Base-by-base conservation (phyloP, 1,140 invertebrate genomes). In the Adoxophyes honmai region DNA sequence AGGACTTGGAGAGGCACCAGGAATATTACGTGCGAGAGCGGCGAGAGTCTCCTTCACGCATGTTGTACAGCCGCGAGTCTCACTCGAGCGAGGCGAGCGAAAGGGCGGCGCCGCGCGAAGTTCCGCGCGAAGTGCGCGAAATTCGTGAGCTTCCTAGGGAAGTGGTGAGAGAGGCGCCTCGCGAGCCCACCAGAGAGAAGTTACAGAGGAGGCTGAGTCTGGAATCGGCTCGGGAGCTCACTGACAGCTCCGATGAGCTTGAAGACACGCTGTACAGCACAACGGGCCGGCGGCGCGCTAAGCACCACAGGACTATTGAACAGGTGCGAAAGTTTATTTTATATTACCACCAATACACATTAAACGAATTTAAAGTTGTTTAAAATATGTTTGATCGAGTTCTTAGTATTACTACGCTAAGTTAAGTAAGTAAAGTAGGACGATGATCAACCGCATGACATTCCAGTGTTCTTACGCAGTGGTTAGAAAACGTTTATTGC, bases 221-320 rank as follows among this genome's bases (percentile, higher is more conserved):
- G n/a, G 94, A 95, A 68, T 94, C 93, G 0, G 93, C 93, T 6
- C 79, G 93, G 16, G 93, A 94, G 42, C 76, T 94, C 7, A 94
- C 93, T 0, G 94, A 95, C 64, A 94, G 91, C 66, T 92, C 93
- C 10, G 93, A 93, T 60, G 93, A 92, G 44, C 78, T 90, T 16
- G 91, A 92, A 61, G 90, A 89, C 57, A 82, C 81, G 9, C 61
- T 81, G 58, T 90, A 90, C 70, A 89, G 88, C 59, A 89, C 89
- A 5, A 89, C 88, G 8, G 88, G 89, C 0, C 68, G 88, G 36
- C 67, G 87, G 34, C 76, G 90, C 62, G 90, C 91, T 3, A 90
- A 92, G 44, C 91, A 91, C 75, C 91, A 93, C 70, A 88, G 92
- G 51, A 92, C 90, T 61, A 92, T 92, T 64, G 91, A 93, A 85